Conservation (phyloP, 2,888 invertebrate genomes). For the Lutraria lutraria region DNA sequence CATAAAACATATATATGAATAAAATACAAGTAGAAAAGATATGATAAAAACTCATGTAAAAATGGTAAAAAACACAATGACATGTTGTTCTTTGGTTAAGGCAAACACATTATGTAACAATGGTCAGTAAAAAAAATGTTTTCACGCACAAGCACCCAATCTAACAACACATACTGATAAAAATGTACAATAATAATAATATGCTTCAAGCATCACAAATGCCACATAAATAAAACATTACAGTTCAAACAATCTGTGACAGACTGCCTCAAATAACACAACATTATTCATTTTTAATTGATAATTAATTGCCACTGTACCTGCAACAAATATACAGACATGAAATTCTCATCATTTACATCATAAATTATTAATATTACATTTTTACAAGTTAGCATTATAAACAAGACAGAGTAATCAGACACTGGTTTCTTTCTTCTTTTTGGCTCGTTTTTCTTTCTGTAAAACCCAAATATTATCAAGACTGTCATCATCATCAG, state of each 20-base stretch:
- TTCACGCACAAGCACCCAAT: not conserved
- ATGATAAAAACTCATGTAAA: constrained; percentile 17
- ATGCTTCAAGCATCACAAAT: not conserved
- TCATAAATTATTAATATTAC: constrained; percentile 14
- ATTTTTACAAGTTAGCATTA: not conserved
- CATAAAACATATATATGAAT: not conserved
- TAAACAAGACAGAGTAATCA: constrained; percentile 52
- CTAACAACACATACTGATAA: not conserved
- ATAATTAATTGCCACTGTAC: not conserved
- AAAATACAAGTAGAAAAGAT: constrained; percentile 3
- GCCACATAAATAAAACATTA: not conserved
- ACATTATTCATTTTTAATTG: not conserved
- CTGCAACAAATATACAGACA: constrained; percentile 3
- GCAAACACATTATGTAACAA: not conserved
- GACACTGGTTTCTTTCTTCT: constrained; percentile 86
- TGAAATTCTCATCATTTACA: not conserved
- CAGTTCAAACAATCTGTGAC: not conserved
- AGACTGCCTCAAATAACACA: not conserved
- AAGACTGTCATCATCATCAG: constrained; percentile 79
- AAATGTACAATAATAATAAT: not conserved
- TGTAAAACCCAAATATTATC: constrained; percentile 84
- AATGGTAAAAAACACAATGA: constrained; percentile 19
- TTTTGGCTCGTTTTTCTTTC: constrained; percentile 74
- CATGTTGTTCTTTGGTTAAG: constrained; percentile 20
- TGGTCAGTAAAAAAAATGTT: not conserved